Evolutionary conservation across 2,888 invertebrate genomes (phyloP).

Genomic region (Ectobius pallidus): DNA sequence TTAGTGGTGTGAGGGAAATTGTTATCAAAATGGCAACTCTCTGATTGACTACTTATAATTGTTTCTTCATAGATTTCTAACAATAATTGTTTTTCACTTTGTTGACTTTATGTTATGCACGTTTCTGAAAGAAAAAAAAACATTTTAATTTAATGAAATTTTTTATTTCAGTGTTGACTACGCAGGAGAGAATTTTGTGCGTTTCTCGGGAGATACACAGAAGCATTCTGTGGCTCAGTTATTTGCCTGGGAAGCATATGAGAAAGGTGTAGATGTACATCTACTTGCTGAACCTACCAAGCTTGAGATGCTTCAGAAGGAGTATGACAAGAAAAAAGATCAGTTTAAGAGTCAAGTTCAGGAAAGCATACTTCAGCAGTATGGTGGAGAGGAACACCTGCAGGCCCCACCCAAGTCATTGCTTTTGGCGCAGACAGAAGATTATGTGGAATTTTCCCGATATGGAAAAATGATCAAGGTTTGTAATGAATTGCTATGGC

Average conservation of each 20-base stretch:
- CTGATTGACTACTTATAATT: no score
- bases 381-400: slow-evolving; percentile 94
- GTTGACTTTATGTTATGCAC: no score
- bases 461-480: slow-evolving; percentile 77
- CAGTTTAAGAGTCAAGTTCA: slow-evolving; percentile 83
- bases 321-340: slow-evolving; percentile 89
- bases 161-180: slow-evolving; percentile 68
- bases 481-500: neutral
- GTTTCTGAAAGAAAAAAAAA: no score
- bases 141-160: no score
- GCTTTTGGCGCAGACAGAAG: slow-evolving; percentile 91
- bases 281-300: slow-evolving; percentile 98
- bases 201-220: slow-evolving; percentile 92
- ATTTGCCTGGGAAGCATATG: slow-evolving; percentile 98
- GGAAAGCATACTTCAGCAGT: slow-evolving; percentile 85
- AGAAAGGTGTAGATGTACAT: slow-evolving; percentile 92
- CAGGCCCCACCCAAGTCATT: slow-evolving; percentile 87
- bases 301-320: slow-evolving; percentile 86
- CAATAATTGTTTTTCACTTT: no score
- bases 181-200: slow-evolving; percentile 94
- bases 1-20: no score
- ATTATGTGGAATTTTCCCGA: slow-evolving; percentile 93
- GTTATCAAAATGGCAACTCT: no score
- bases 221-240: slow-evolving; percentile 89
- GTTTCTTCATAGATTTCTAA: no score